Base-by-base conservation (phyloP, 2,113 vertebrate genomes). In the Antechinus stuartii region DNA sequence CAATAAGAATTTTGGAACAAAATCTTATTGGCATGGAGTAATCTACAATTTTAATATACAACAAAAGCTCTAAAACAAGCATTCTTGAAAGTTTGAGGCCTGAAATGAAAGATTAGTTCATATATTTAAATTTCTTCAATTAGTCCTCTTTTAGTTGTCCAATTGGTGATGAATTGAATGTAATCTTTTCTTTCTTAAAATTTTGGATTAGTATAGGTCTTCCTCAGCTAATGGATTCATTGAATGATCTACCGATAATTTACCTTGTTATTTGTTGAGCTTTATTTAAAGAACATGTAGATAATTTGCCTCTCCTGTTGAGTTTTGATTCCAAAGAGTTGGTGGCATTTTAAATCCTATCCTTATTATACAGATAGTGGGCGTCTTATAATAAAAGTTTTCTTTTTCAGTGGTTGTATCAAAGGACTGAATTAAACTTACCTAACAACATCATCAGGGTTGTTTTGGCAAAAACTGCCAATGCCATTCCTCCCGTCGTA, bases 381-480 rank as follows among this genome's bases (percentile, higher is more conserved):
- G 19, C 68, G 8, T 84, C 6, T 84, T 84, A 42, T 42, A 84
- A 84, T 42, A 23, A 84, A 84, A 42, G 68, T 42, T 84, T 84
- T 42, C 35, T 19, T 19, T 84, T 84, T 42, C n/a, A 42, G 56
- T 30, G 50, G 68, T 91, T 55, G 30, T 2, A 92, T 84, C 42
- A 8, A 54, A 97, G 95, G 4, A 30, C 55, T 42, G 25, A 9
- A 55, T 92, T 35, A 89, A 95, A 98, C 99, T 99, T 96, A 99
- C 99, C 99, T 97, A 99, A 97, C 97, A 99, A 98, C 99, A 99
- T 99, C 95, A 99, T 93, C 92, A 99, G 89, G 0, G 99, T 99
- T 53, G 99, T 99, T 97, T 97, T 99, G 91, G 99, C 98, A 95
- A 99, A 99, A 7, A 99, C 98, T 35, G 98, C 55, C 97, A 99